Evolutionary conservation across 1,140 invertebrate species (phyloP).

Genomic region (Zaprionus tsacasi): DNA sequence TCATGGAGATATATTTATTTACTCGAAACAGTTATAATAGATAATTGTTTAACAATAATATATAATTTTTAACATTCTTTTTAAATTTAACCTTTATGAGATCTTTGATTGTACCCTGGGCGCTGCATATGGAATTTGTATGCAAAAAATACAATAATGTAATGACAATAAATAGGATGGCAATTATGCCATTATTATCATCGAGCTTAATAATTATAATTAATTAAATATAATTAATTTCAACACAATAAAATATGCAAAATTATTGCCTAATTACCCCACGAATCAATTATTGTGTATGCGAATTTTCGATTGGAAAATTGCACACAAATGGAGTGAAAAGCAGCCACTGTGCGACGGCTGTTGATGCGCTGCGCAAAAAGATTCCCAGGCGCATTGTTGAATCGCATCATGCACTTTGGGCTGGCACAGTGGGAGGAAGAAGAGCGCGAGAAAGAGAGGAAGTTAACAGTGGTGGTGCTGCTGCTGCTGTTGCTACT

Average conservation of each 20-base stretch:
- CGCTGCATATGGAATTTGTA: neutral
- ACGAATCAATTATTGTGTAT: neutral
- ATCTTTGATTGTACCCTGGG: neutral
- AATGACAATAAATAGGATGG: neutral
- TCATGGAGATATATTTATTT: too few species aligned
- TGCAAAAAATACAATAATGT: neutral
- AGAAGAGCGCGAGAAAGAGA: neutral
- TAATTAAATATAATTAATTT: conserved; percentile 7
- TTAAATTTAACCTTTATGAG: too few species aligned
- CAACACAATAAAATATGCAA: neutral
- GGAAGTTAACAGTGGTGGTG: conserved; percentile 9
- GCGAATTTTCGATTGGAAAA: neutral
- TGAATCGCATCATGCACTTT: conserved; percentile 72
- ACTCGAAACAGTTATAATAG: too few species aligned
- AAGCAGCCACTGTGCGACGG: conserved; percentile 11
- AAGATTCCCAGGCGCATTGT: conserved; percentile 75
- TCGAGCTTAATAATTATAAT: neutral
- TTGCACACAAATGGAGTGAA: neutral
- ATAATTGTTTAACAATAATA: too few species aligned
- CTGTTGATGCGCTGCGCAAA: conserved; percentile 8
- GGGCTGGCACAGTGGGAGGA: neutral
- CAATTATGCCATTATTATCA: neutral
- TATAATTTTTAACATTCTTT: too few species aligned
- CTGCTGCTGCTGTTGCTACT: neutral
- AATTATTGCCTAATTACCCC: neutral